Base-by-base conservation (phyloP, 2,113 vertebrate species). In the Silurus meridionalis region DNA sequence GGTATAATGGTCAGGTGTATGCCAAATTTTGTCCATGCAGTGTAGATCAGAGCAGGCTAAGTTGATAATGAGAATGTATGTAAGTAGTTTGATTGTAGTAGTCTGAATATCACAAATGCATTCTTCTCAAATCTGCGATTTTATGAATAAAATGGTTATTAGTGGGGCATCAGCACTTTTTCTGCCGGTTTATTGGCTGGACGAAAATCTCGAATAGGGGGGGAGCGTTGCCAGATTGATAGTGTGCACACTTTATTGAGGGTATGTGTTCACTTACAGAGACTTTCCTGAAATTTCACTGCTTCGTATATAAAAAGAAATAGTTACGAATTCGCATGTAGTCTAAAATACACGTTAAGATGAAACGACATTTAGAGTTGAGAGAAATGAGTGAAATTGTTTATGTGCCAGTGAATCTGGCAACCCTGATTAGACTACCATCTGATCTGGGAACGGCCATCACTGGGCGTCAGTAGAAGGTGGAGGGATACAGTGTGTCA, bases 381-480 rank as follows among this genome's bases (percentile, higher is more conserved):
- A 8, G 19, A 23, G 10, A 48, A 0, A 48, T 13, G 21, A 1
- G 53, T 37, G 8, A 15, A 6, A 0, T 2, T 80, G 4, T 77
- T 7, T 5, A 0, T 19, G 25, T 2, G 2, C 0, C 0, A 0
- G 50, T 2, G 1, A 71, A 80, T 78, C 66, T 84, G 79, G 83
- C 80, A 84, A 81, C 83, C 84, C 58, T n/a, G 17, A 7, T 9
- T 63, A 21, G 74, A 53, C 46, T 50, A 19, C n/a, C 14, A 28
- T 17, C 88, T 89, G 88, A 84, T 86, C 85, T 86, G 84, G 77
- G 71, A 86, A 75, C 85, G 79, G 84, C 5, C 17, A n/a, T 28
- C 72, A 19, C 72, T 82, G 63, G 19, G 52, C 52, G 67, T 82
- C 85, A 84, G 79, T 83, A 50, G 19, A 79, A 46, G 74, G 14